Percentiles rank a stretch among this genome's conserved stretches.
Evolutionary conservation across 2,113 vertebrate genomes (phyloP).

Genomic region (Galbula dea): DNA sequence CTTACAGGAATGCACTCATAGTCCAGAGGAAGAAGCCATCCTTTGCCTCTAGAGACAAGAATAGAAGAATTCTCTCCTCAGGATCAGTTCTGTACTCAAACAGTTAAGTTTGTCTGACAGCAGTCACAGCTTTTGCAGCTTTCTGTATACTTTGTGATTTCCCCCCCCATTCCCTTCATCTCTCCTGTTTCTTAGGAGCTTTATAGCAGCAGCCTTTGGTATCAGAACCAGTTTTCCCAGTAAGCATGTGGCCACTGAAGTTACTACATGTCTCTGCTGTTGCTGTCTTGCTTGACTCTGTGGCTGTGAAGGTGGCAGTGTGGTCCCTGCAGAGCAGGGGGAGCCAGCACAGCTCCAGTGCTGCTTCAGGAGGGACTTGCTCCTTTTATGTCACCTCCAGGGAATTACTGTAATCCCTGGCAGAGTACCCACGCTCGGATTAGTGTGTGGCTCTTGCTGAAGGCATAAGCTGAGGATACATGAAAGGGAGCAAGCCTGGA

Average conservation of each 20-base stretch:
- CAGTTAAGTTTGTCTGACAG: neutral
- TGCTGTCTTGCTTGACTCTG: rapidly evolving
- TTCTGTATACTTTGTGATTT: neutral
- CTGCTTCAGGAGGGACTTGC: neutral
- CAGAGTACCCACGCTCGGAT: neutral
- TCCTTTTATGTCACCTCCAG: rapidly evolving
- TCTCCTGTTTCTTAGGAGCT: neutral
- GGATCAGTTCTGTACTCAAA: neutral
- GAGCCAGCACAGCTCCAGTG: rapidly evolving
- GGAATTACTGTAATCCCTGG: neutral
- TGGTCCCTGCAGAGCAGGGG: neutral
- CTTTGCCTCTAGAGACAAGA: neutral
- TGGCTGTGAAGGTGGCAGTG: rapidly evolving
- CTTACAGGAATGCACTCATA: neutral
- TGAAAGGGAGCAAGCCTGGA: neutral
- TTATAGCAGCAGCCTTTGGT: neutral
- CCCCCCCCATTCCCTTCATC: neutral
- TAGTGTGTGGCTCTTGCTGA: rapidly evolving
- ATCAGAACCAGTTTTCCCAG: neutral
- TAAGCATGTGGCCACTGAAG: neutral
- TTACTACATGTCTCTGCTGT: rapidly evolving
- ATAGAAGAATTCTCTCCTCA: neutral
- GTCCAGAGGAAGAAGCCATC: neutral
- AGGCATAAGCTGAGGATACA: neutral
- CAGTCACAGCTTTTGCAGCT: neutral